These are phyloP conservation scores for Euphonia xanthogaster DNA, from an alignment of 2,797 vertebrate species.

Conservation along the genomic window DNA sequence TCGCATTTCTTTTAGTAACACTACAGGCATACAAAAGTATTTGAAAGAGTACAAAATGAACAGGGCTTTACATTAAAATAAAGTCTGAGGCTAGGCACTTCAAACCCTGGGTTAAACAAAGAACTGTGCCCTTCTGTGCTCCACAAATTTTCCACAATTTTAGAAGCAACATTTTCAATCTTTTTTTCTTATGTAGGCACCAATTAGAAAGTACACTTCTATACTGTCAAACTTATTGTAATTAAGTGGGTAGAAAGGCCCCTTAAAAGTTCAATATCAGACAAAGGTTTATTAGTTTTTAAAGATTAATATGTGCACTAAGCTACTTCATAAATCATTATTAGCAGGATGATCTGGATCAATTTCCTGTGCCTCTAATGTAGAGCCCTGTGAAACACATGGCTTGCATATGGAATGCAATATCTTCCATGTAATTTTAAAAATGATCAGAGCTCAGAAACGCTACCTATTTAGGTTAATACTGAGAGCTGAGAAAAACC, in stretches of 20 bases:
- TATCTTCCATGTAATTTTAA: conserved; percentile 16
- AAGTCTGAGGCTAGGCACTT: conserved; percentile 84
- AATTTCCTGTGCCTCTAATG: conserved; percentile 65
- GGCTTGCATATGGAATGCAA: conserved; percentile 68
- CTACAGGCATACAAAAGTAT: conserved; percentile 43
- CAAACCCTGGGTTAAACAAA: conserved; percentile 45
- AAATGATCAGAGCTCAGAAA: conserved; percentile 41
- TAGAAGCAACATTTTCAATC: conserved; percentile 20
- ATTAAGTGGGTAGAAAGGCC: conserved; percentile 65
- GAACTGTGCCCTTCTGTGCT: conserved; percentile 72
- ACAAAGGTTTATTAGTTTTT: conserved; percentile 2
- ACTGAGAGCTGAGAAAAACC: conserved; percentile 56
- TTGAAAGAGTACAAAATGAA: conserved; percentile 62
- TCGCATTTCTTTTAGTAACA: not conserved
- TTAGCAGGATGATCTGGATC: not conserved
- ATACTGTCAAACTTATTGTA: conserved; percentile 24
- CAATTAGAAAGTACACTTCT: conserved; percentile 86
- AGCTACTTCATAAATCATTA: conserved; percentile 36
- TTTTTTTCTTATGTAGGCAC: conserved; percentile 78
- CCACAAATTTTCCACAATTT: conserved; percentile 19
- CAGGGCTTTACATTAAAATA: conserved; percentile 84
- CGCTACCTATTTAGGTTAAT: conserved; percentile 35
- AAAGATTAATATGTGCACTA: conserved; percentile 9
- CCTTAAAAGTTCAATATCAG: conserved; percentile 16
- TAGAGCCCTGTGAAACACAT: conserved; percentile 78